Base-by-base conservation (phyloP, 2,797 vertebrate genomes). In the Buphagus erythrorhynchus region DNA sequence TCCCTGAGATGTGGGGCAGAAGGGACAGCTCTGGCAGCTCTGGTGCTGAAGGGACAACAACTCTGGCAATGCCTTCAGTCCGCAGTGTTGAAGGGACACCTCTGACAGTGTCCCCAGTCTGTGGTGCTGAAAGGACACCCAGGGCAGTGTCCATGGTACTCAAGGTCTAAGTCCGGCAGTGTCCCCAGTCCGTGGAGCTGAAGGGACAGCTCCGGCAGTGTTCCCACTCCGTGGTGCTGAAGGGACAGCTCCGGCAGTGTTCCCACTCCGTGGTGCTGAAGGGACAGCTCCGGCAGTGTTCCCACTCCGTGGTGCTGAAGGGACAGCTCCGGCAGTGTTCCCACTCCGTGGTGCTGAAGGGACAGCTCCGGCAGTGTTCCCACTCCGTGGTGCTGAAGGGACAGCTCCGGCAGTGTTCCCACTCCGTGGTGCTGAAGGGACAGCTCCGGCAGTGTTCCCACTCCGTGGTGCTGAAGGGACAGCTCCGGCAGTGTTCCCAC, bases 281-380 rank as follows among this genome's bases (percentile, higher is more conserved):
- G 16, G 38, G 13, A 31, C 20, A 65, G 13, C 6, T 26, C 26
- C 2, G 3, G 6, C 40, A 20, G 10, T 12, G 40, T 25, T 5
- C 15, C 11, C 16, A 2, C 0, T 15, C 3, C 8, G 0, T 26
- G 11, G 22, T 5, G 0, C 57, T n/a, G 66, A 0, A 62, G 7
- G 55, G 9, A 26, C 55, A 45, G 1, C 16, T 88, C 59, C 9
- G 6, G 5, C 16, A 17, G 9, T 29, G 63, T 24, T 33, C 18
- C 9, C 15, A 2, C 0, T 25, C 1, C 7, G 0, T 15, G 58
- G 54, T 62, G 9, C 84, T 76, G 46, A 8, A 81, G 14, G 83
- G 40, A 79, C 61, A 86, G 55, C 55, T 90, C 79, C 25, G 9
- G 2, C 14, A 13, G 10, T 16, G 36, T 35, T 13, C 36, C 2